Conservation (phyloP, 2,113 vertebrate species). For the Oryzias curvinotus region DNA sequence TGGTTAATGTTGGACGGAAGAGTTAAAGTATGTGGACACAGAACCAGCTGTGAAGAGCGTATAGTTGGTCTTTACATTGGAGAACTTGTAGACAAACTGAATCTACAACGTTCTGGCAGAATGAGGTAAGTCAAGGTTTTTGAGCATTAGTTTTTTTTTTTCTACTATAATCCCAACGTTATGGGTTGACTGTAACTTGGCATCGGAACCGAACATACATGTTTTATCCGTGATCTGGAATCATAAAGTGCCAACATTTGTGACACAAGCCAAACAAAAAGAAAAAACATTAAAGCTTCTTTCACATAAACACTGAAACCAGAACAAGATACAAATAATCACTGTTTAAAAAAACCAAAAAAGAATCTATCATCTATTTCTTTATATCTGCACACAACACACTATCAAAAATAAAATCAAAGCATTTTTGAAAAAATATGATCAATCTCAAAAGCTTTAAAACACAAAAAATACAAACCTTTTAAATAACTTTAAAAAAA, state of each 20-base stretch:
- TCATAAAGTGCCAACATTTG: conserved; percentile 37
- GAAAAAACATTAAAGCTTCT: conserved; percentile 43
- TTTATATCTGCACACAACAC: conserved; percentile 50
- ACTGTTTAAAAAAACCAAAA: conserved; percentile 16
- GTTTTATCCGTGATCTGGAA: conserved; percentile 28
- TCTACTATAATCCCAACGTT: conserved; percentile 32
- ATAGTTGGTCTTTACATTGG: conserved; percentile 44
- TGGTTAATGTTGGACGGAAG: conserved; percentile 59
- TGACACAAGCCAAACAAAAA: conserved; percentile 50
- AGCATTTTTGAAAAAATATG: conserved; percentile 60
- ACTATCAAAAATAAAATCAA: conserved; percentile 72
- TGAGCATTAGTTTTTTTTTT: conserved; percentile 31
- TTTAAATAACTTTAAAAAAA: conserved; percentile 60
- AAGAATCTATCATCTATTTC: conserved; percentile 30
- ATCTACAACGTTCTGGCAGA: conserved; percentile 52
- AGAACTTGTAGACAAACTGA: conserved; percentile 47
- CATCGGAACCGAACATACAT: conserved; percentile 38
- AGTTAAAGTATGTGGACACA: conserved; percentile 62
- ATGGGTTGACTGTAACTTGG: conserved; percentile 42
- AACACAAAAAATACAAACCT: conserved; percentile 28
- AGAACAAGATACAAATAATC: conserved; percentile 40
- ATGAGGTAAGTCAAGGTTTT: conserved; percentile 67
- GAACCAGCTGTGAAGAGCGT: conserved; percentile 73
- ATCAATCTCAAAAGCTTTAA: conserved; percentile 49
- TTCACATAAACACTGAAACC: conserved; percentile 48